Evolutionary conservation across 2,113 vertebrate genomes (phyloP), one percentile per base, ranked within the genome.

Genomic region (Helogale parvula): DNA sequence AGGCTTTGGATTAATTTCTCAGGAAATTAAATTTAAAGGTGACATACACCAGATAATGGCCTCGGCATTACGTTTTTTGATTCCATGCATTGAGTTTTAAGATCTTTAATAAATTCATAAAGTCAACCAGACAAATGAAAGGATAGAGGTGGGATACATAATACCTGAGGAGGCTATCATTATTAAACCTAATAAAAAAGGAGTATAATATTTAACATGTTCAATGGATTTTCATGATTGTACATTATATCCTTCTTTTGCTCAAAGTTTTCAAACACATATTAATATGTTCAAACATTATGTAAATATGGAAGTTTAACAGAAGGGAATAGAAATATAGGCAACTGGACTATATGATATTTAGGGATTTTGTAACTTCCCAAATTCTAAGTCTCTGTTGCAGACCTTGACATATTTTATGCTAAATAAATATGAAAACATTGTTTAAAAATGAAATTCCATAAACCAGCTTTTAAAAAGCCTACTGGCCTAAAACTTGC

Each of bases 401-500:
- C 9, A 86, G 7, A 71, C 14, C 79, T 68, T 93, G 74, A 90
- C 94, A 87, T 87, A 88, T 19, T 93, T 81, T 93, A 66, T 29
- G 47, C 52, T 80, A 85, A 66, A 31, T 52, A 88, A 90, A 66
- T 50, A 86, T 21, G 13, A 80, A 91, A 92, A 79, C 3, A 87
- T 87, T 41, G 50, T 66, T 94, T 66, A 83, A 71, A 76, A 66
- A 93, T 69, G 15, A 92, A 95, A 95, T 90, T 68, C 19, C 9
- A 65, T 31, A 69, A 74, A 66, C 3, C 69, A 90, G 14, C 33
- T 96, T 92, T 89, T 27, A 80, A 90, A 76, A 88, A 80, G 38
- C 27, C 38, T 54, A 81, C 35, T 60, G 65, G 33, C 19, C 27
- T 84, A 65, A 50, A 86, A n/a, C 29, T 52, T 41, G 12, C 38